phyloP scores from a whole-genome alignment of 2,888 invertebrate genomes.

The Coenonympha glycerion region DNA sequence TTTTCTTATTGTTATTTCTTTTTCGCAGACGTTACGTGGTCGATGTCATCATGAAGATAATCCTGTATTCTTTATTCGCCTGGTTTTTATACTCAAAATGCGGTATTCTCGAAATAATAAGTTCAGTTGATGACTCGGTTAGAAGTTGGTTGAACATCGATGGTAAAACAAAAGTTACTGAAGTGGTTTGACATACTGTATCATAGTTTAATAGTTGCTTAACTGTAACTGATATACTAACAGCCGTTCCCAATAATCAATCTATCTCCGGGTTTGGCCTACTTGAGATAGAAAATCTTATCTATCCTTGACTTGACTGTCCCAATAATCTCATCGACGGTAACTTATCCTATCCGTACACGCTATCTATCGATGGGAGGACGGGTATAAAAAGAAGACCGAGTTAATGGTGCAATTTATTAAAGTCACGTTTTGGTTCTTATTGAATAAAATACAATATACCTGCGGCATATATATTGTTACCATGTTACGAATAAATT shows the following conservation, averaged over 20 bases:
- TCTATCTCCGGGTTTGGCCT: too few relatives aligned
- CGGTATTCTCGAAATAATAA: conserved; percentile 19
- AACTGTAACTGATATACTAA: background rate
- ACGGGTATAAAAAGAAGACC: too few relatives aligned
- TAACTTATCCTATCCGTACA: too few relatives aligned
- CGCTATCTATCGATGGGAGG: too few relatives aligned
- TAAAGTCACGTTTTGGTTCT: background rate
- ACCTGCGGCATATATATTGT: background rate
- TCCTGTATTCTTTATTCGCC: conserved; percentile 40
- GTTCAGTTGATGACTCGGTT: conserved; percentile 1
- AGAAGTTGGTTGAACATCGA: conserved; percentile 3
- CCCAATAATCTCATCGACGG: too few relatives aligned
- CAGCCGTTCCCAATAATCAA: too few relatives aligned
- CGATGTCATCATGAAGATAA: conserved; percentile 43
- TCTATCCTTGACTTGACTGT: too few relatives aligned
- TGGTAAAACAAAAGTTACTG: background rate
- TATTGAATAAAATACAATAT: background rate
- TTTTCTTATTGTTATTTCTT: too few relatives aligned
- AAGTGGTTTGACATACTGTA: background rate
- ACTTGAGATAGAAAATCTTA: too few relatives aligned
- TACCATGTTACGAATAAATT: too few relatives aligned
- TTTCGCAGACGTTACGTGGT: conserved; percentile 54
- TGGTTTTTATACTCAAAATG: conserved; percentile 52
- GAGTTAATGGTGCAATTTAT: background rate
- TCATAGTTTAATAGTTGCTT: background rate